Evolutionary conservation across 2,797 vertebrate species (phyloP), one percentile per base, ranked within the genome.

Genomic region (Neosilurus mollespiculum): DNA sequence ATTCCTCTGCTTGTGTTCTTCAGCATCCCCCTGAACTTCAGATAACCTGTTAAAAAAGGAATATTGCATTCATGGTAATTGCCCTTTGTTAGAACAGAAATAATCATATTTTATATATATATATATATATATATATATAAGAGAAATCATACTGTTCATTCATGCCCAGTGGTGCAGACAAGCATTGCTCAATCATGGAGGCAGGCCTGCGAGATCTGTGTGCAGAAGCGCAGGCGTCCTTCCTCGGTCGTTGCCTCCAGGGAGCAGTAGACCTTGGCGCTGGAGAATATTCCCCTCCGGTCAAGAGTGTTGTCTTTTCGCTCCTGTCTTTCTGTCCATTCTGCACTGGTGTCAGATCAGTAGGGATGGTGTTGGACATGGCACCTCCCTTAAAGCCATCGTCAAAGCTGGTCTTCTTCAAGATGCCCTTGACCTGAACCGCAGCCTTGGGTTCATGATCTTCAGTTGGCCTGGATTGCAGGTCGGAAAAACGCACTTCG

Each of bases 341-440:
- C 2, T 92, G 91, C 22, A 91, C 89, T 54, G 30, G 64, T 11
- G 4, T 26, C 0, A 83, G 79, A n/a, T 89, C 66, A 84, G 85
- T 0, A 61, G 89, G 24, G 77, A 80, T 70, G n/a, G 81, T 80
- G 51, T 86, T 24, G 7, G 86, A 34, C 15, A 20, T 73, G 37
- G 70, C 1, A 62, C 58, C 58, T 64, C 54, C 70, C 58, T 84
- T 88, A 89, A 87, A 71, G 20, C 83, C 69, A 49, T 85, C 85
- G 24, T 86, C 89, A 0, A 88, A 87, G 73, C 77, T 49, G 82
- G 91, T 92, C 89, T 94, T 95, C 91, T 94, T 95, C 84, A 95
- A 89, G 90, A 95, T 95, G 65, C 95, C 91, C 79, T 92, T 93
- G 83, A 95, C 71, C 65, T 86, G 91, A 43, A 84, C 67, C 75